A percentile compares a stretch with the other conserved stretches of the same genome.
phyloP scores from a whole-genome alignment of 2,113 vertebrate genomes.

The Psittacus erithacus region DNA sequence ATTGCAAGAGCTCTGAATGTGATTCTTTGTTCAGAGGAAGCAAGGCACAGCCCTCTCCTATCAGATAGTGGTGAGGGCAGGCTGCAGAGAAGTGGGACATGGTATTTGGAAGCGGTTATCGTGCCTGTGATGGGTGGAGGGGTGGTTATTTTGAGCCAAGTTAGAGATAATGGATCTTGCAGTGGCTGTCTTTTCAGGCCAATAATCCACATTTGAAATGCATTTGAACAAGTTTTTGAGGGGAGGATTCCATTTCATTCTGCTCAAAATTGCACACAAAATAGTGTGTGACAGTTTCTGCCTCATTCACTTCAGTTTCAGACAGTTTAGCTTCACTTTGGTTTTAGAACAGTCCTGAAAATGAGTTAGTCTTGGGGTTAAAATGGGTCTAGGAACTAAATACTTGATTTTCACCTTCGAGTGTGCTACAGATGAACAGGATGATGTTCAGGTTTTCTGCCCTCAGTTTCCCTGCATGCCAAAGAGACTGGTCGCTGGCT shows the following conservation, averaged over 20 bases:
- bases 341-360: not conserved
- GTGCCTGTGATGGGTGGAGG: not conserved
- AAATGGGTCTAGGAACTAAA: not conserved
- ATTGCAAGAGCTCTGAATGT: slow-evolving; percentile 23
- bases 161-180: not conserved
- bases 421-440: not conserved
- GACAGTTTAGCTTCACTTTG: fast-evolving
- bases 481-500: too few relatives aligned
- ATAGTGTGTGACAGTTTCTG: not conserved
- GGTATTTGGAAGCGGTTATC: not conserved
- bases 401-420: not conserved
- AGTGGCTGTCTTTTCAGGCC: not conserved
- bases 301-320: not conserved
- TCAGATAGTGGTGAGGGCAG: not conserved
- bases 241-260: not conserved
- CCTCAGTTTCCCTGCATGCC: not conserved
- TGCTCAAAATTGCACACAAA: not conserved
- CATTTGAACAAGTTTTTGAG: not conserved
- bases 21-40: slow-evolving; percentile 29
- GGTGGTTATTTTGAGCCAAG: not conserved
- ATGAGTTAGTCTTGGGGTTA: not conserved
- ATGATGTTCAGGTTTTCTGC: too few relatives aligned
- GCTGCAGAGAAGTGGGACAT: not conserved
- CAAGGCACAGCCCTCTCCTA: not conserved
- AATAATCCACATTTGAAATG: not conserved